Evolutionary conservation across 2,797 vertebrate genomes (phyloP), one percentile per base, ranked within the genome.

Genomic region (Artibeus jamaicensis): DNA sequence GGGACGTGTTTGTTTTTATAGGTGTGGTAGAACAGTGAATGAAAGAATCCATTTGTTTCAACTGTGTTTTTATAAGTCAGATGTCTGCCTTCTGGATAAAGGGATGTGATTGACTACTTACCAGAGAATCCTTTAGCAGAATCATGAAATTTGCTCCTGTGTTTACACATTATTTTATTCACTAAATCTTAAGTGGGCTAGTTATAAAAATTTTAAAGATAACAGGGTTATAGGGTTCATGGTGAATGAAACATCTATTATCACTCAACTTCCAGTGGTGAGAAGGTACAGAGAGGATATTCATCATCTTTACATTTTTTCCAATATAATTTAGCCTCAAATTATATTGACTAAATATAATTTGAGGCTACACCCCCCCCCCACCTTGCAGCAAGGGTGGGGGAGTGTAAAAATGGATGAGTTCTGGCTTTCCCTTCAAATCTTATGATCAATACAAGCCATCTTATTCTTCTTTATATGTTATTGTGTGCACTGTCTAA

Each of bases 1-100:
- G 92, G 92, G 59, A 91, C 70, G 62, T 82, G 89, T 96, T 97
- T 96, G 88, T 91, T 98, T 96, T 84, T 82, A 95, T 85, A 93
- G 95, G 86, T 93, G 77, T 91, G 95, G 82, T 91, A 94, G 32
- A 95, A 73, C 34, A 24, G 88, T 95, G 96, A 97, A 97, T 95
- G 93, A 93, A 96, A n/a, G 85, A 85, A 85, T 90, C 9, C 24
- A 39, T 82, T 86, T 93, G 73, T 93, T 79, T 62, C 2, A 67
- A 59, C 32, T 68, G n/a, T 89, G 68, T 91, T 93, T 93, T 78
- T 96, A 1, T 85, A 95, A 93, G 24, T 89, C 76, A 95, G 14
- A 37, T 90, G 29, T 78, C 88, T 86, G 46, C 67, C 37, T 85
- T 95, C 73, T 89, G 84, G 70, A 9, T 59, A 73, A 37, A 95